Conservation (phyloP, 2,888 invertebrate species). For the Lysandra coridon region DNA sequence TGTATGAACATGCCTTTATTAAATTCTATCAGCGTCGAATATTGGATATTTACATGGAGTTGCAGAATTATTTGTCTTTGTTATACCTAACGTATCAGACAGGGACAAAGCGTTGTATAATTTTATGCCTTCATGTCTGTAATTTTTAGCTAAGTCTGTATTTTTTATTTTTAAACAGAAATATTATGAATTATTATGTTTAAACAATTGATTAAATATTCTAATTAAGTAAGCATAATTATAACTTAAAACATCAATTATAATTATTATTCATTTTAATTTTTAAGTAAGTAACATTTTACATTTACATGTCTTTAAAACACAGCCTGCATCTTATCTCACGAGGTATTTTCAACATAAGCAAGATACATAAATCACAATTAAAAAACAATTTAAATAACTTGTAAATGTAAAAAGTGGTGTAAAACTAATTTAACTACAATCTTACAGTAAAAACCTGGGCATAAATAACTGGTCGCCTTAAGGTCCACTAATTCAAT, state of each 20-base stretch:
- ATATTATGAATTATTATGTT: no score
- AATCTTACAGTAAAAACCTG: conserved; percentile 16
- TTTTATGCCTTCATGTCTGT: no score
- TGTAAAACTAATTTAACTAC: conserved; percentile 29
- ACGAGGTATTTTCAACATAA: background rate
- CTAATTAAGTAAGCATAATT: background rate
- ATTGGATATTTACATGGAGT: no score
- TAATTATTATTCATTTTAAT: background rate
- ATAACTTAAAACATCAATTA: background rate
- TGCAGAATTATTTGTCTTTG: no score
- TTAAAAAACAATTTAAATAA: background rate
- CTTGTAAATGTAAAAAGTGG: background rate
- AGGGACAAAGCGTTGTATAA: no score
- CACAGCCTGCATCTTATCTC: background rate
- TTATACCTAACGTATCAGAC: no score
- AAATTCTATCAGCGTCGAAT: background rate
- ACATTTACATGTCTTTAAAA: background rate
- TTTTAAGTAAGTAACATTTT: background rate
- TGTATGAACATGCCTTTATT: background rate
- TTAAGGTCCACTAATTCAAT: conserved; percentile 77
- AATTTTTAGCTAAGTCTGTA: no score
- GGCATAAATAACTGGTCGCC: conserved; percentile 58
- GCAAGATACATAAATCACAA: conserved; percentile 11
- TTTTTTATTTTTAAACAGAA: no score
- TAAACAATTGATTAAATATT: background rate